Evolutionary conservation across 2,888 invertebrate species (phyloP), one percentile per base, ranked within the genome.

Genomic region (Tetranychus truncatus): DNA sequence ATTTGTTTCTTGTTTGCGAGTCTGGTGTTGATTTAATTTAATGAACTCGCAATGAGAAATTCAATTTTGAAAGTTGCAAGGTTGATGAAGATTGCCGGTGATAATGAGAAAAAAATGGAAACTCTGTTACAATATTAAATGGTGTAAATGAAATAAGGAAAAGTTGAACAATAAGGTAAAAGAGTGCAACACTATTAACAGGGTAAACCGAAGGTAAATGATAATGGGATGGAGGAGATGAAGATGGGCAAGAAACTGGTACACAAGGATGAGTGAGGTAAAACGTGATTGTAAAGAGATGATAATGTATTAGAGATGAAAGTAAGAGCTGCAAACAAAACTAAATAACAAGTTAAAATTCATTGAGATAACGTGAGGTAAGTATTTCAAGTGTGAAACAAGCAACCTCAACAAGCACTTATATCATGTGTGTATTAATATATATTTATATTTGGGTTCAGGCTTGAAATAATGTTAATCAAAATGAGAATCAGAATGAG

Each of bases 271-370:
- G 55, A 55, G 55, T 15, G 55, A 55, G 55, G 55, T 9, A 55
- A 55, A 55, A 69, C 69, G 34, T 69, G 69, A 34, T 69, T 69
- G n/a, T n/a, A 69, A 69, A 69, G 69, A 24, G 9, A n/a, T 11
- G 9, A 24, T 18, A n/a, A 21, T 69, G 34, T 5, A 18, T 18
- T 69, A 11, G 9, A 69, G 34, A 69, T 69, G 69, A 21, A 69
- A 69, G 21, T 11, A 15, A 69, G 34, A 24, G 69, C 9, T 15
- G 4, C 9, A 24, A 34, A 24, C n/a, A 69, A 15, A 21, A 9
- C 9, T 69, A 34, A 69, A 15, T 11, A 69, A n/a, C n/a, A n/a
- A 21, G 34, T 69, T 21, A 21, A 69, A 21, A 24, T 24, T 21
- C 69, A 69, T 55, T 55, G 55, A 55, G 55, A 55, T 55, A 55